Conservation (phyloP, 2,888 invertebrate genomes). For the Agrenia bidenticulata region DNA sequence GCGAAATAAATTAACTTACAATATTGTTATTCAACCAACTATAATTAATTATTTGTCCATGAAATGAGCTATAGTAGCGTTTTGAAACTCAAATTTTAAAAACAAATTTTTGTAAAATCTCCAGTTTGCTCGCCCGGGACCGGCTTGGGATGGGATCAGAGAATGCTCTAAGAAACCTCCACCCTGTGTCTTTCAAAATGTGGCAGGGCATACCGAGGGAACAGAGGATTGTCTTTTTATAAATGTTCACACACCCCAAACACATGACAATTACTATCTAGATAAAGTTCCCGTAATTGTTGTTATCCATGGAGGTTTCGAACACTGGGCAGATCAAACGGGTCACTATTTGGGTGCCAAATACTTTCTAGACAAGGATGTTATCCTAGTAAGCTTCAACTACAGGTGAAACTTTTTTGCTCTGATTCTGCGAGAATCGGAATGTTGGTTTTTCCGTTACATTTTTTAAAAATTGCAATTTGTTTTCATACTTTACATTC, state of each 20-base stretch:
- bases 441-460: too few species aligned
- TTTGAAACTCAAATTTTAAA: neutral
- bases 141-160: constrained; percentile 20
- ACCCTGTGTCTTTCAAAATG: neutral
- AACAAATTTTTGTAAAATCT: neutral
- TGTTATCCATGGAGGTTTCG: constrained; percentile 29
- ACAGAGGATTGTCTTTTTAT: constrained; percentile 23
- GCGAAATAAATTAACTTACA: neutral
- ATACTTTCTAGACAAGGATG: constrained; percentile 29
- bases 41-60: too few species aligned
- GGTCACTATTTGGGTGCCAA: constrained; percentile 25
- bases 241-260: constrained; percentile 24
- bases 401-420: constrained; percentile 15
- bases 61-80: too few species aligned
- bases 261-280: constrained; percentile 19
- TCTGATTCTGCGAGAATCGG: too few species aligned
- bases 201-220: neutral
- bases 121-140: constrained; percentile 16
- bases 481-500: neutral
- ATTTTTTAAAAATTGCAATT: too few species aligned
- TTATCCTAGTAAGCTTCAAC: constrained; percentile 30
- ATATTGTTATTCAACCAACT: neutral
- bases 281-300: constrained; percentile 28
- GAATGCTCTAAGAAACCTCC: constrained; percentile 11
- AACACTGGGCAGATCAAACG: constrained; percentile 20